phyloP scores from a whole-genome alignment of 2,113 vertebrate species.

The Eulacestoma nigropectus region DNA sequence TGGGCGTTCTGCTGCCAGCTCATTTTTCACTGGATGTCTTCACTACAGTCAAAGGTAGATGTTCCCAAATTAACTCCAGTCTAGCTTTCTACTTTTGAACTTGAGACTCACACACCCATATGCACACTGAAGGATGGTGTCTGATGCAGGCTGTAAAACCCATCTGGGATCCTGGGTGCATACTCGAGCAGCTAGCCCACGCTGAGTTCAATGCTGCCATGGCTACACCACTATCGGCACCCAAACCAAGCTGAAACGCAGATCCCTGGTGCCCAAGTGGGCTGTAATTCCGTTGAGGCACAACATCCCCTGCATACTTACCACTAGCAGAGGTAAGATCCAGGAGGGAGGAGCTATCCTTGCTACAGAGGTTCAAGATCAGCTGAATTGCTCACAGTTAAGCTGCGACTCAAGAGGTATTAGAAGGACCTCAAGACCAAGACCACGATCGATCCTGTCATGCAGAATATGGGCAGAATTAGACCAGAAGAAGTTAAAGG shows the following conservation, averaged over 20 bases:
- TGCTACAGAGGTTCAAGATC: not conserved
- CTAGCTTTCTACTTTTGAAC: not conserved
- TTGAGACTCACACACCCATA: not conserved
- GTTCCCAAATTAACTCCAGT: not conserved
- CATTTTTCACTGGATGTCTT: not conserved
- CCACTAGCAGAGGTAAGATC: not conserved
- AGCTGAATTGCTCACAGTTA: not conserved
- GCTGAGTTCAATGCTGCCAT: not conserved
- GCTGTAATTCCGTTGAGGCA: not conserved
- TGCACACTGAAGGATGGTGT: not conserved
- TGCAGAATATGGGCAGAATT: not conserved
- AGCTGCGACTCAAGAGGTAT: not conserved
- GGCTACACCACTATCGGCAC: not conserved
- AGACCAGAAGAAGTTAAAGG: not conserved
- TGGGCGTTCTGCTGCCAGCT: not conserved
- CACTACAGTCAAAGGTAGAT: not conserved
- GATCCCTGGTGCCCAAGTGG: not conserved
- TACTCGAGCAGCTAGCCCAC: not conserved
- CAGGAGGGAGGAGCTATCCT: not conserved
- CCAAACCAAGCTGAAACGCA: not conserved
- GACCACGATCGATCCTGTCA: rapidly evolving
- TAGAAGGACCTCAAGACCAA: not conserved
- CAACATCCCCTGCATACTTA: not conserved
- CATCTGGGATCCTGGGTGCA: not conserved
- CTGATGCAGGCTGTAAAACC: not conserved